Conservation (phyloP, 2,888 invertebrate genomes). For the Drosophila algonquin region DNA sequence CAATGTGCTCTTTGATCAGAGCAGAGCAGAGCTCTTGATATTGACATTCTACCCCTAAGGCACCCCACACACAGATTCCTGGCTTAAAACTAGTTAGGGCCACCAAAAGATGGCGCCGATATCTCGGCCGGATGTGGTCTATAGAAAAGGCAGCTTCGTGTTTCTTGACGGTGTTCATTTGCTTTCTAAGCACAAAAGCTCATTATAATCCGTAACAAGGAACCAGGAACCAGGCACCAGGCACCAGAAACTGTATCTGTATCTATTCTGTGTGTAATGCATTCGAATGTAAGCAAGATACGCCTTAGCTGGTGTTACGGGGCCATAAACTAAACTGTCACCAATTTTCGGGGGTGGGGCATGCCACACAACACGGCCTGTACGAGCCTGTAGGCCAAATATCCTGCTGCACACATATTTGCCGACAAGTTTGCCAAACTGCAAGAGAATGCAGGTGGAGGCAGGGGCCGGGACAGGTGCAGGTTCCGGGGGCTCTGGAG, state of each 20-base stretch:
- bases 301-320: conserved; percentile 49
- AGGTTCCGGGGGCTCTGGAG: not conserved
- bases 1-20: conserved; percentile 5
- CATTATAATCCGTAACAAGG: conserved; percentile 32
- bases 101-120: not conserved
- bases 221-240: not conserved
- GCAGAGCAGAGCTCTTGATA: not conserved
- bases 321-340: conserved; percentile 70
- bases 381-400: conserved; percentile 41
- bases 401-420: conserved; percentile 56
- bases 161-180: conserved; percentile 1
- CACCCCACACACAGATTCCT: not conserved
- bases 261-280: conserved; percentile 28
- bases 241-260: not conserved
- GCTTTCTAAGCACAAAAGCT: conserved; percentile 26
- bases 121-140: not conserved
- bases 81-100: too few species aligned
- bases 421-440: conserved; percentile 51
- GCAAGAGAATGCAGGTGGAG: conserved; percentile 1
- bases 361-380: conserved; percentile 32
- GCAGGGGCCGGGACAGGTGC: not conserved
- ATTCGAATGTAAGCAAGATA: conserved; percentile 54
- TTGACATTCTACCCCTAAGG: not conserved
- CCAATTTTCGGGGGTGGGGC: conserved; percentile 35
- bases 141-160: not conserved